These are phyloP conservation scores for Pandemis heparana DNA, from an alignment of 2,888 invertebrate species.

Conservation along the genomic window DNA sequence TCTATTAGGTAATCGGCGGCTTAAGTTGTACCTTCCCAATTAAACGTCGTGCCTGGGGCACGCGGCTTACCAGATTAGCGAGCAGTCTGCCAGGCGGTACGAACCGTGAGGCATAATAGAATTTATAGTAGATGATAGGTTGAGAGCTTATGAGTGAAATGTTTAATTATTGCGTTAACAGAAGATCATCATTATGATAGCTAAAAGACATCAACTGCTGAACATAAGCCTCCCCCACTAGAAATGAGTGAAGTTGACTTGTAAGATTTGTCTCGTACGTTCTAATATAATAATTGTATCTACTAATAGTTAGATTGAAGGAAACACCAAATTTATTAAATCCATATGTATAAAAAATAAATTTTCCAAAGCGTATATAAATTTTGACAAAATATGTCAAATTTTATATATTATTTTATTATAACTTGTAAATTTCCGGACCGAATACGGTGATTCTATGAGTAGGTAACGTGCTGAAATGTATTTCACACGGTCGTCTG, in stretches of 20 bases:
- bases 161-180: neutral
- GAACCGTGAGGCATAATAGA: neutral
- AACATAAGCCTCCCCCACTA: no score
- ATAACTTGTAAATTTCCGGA: neutral
- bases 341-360: no score
- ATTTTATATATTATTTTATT: no score
- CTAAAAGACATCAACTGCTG: no score
- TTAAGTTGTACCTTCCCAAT: conserved; percentile 27
- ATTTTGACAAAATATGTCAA: no score
- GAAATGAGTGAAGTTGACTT: no score
- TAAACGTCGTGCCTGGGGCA: conserved; percentile 30
- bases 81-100: neutral
- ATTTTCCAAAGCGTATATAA: no score
- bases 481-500: neutral
- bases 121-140: neutral
- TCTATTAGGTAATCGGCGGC: conserved; percentile 21
- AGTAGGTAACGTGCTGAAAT: neutral
- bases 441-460: neutral
- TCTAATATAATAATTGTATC: no score
- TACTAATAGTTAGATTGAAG: no score
- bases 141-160: neutral
- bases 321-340: no score
- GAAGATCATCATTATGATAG: no score
- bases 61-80: conserved; percentile 52
- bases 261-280: no score